Base-by-base conservation (phyloP, 2,888 invertebrate species). In the Podabrus alpinus region DNA sequence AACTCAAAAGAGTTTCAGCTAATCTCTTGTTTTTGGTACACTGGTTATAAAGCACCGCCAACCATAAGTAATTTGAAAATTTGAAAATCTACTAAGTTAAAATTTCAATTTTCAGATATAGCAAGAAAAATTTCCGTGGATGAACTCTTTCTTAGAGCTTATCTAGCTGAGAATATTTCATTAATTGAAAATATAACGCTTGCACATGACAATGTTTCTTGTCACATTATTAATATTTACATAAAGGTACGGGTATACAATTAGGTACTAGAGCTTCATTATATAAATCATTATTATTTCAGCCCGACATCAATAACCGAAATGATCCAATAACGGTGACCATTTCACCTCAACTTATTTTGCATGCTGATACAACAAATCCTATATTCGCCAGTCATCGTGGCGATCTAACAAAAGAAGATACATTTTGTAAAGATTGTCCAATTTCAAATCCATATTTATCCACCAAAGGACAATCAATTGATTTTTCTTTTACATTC, bases 401-500 rank as follows among this genome's bases (percentile, higher is more conserved):
- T 15, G 71, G 74, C 1, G 70, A 77, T 61, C 68, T n/a, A 15
- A 62, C 64, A 1, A 80, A 77, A 15, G 64, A 15, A 0, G 83
- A 84, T 62, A 69, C 71, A 13, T 86, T 84, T 77, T 85, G 84
- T 71, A 71, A 74, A 9, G 71, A 70, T 19, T 85, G 84, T 78
- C 82, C 84, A 4, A 81, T 84, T 16, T 75, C 82, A 15, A 81
- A 82, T 68, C 72, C 77, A 64, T 71, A 69, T 11, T 76, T 68
- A 9, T 84, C 84, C 0, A 82, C 80, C 19, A 77, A 75, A 5
- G 79, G 80, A 13, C 80, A 81, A 19, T 68, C 77, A 4, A 68
- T 84, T 16, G 78, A 78, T 9, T 76, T 88, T 29, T 81, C 85
- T 0, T 86, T 85, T 74, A 78, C 81, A 13, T 77, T 85, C 13